Evolutionary conservation across 2,797 vertebrate species (phyloP).

Genomic region (Manis pentadactyla): DNA sequence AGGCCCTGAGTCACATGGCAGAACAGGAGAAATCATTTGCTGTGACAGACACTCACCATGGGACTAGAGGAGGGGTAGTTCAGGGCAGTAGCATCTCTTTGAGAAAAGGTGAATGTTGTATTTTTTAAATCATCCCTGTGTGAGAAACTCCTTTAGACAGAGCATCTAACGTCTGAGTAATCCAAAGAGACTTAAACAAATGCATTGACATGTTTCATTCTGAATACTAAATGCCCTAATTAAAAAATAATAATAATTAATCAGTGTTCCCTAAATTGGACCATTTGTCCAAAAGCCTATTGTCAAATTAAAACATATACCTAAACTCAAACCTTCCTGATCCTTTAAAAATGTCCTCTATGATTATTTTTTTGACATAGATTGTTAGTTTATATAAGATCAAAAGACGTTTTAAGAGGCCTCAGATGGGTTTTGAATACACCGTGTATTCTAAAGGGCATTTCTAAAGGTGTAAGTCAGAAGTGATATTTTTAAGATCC

Average conservation of each 20-base stretch:
- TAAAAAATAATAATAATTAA: slow-evolving; percentile 71
- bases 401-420: slow-evolving; percentile 46
- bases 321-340: slow-evolving; percentile 47
- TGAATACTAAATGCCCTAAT: slow-evolving; percentile 73
- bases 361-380: slow-evolving; percentile 63
- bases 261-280: slow-evolving; percentile 61
- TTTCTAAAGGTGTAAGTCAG: slow-evolving; percentile 43
- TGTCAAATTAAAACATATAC: neutral
- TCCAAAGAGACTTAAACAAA: slow-evolving; percentile 71
- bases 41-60: slow-evolving; percentile 67
- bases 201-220: slow-evolving; percentile 70
- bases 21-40: slow-evolving; percentile 60
- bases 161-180: slow-evolving; percentile 64
- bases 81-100: neutral
- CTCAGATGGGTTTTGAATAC: neutral
- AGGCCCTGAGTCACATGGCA: slow-evolving; percentile 57
- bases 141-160: slow-evolving; percentile 67
- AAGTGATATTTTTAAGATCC: slow-evolving; percentile 60
- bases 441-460: neutral
- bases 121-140: slow-evolving; percentile 2
- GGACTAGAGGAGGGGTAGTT: neutral
- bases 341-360: neutral
- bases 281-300: neutral
- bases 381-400: slow-evolving; percentile 48
- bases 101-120: slow-evolving; percentile 34